Percentiles rank a stretch among this genome's conserved stretches.
Evolutionary conservation across 2,113 vertebrate genomes (phyloP).

Genomic region (Regulus satrapa): DNA sequence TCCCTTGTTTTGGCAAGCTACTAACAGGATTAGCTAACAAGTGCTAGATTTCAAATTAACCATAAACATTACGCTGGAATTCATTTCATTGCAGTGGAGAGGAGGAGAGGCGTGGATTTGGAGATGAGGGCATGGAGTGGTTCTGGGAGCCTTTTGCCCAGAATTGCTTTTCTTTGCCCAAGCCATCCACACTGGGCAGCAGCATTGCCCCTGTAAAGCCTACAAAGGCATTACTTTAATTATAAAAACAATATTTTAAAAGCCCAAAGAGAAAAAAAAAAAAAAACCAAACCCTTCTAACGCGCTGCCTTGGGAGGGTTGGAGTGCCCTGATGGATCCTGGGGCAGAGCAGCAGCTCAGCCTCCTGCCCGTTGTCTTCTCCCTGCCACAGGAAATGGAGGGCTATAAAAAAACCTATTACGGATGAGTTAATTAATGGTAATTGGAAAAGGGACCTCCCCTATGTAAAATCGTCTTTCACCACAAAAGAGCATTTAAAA

Average conservation of each 20-base stretch:
- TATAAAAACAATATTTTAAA: background rate
- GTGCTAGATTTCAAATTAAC: slow-evolving; percentile 68
- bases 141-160: background rate
- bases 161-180: accelerated
- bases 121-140: background rate
- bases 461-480: background rate
- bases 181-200: background rate
- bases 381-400: background rate
- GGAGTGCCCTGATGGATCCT: background rate
- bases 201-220: background rate
- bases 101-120: background rate
- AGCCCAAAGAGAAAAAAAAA: background rate
- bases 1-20: slow-evolving; percentile 59
- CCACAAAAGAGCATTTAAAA: background rate
- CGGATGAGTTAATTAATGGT: slow-evolving; percentile 44
- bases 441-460: slow-evolving; percentile 42
- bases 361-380: background rate
- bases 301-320: accelerated
- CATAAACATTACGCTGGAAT: slow-evolving; percentile 49
- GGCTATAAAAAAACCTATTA: background rate
- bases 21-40: slow-evolving; percentile 72
- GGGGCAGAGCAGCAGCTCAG: background rate
- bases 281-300: background rate
- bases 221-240: background rate
- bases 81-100: slow-evolving; percentile 36